phyloP scores from a whole-genome alignment of 2,113 vertebrate species.

The Pseudorasbora parva region DNA sequence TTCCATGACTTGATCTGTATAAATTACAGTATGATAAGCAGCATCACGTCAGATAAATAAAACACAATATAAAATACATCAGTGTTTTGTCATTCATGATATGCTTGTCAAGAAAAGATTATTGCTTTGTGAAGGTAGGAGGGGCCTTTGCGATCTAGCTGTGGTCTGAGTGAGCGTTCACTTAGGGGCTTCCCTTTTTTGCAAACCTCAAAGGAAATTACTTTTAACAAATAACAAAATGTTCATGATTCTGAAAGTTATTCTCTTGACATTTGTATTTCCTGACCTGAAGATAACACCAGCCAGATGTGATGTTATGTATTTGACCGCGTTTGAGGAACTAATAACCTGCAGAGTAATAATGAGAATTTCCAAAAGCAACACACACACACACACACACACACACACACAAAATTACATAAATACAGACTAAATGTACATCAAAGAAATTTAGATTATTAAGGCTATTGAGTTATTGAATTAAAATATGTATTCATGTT shows the following conservation, averaged over 20 bases:
- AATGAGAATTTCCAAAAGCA: background rate
- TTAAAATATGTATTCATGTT: background rate
- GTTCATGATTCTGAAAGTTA: background rate
- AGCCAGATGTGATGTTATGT: background rate
- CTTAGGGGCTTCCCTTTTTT: conserved; percentile 6
- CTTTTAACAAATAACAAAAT: background rate
- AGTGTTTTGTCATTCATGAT: background rate
- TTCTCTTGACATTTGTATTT: background rate
- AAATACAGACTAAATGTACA: background rate
- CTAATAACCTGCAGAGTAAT: background rate
- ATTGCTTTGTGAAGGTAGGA: background rate
- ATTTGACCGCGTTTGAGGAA: background rate
- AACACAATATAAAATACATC: background rate
- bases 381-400: no score
- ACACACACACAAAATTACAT: background rate
- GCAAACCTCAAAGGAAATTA: background rate
- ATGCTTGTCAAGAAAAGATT: background rate
- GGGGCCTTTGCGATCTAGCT: background rate
- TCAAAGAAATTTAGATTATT: background rate
- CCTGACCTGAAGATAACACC: background rate
- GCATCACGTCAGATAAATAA: background rate
- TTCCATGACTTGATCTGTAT: background rate
- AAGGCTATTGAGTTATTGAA: background rate
- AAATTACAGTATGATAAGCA: background rate
- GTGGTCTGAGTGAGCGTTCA: background rate